These are phyloP conservation scores for Platysteira castanea DNA, from an alignment of 2,113 vertebrate species.

Conservation along the genomic window DNA sequence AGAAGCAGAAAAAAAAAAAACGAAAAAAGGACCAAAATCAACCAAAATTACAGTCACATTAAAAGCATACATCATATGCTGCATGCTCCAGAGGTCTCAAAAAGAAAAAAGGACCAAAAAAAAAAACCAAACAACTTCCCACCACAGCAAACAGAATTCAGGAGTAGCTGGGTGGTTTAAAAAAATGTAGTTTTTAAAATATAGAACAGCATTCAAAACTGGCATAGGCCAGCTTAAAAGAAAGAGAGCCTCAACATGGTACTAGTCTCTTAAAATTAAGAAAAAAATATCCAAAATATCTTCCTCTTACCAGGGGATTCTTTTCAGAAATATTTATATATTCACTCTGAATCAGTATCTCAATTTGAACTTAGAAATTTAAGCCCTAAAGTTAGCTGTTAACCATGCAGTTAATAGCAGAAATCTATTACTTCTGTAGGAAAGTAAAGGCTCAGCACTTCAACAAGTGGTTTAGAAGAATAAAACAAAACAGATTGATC, in stretches of 20 bases:
- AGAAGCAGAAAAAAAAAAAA: background rate
- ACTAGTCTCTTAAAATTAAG: background rate
- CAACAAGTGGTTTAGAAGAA: constrained; percentile 23
- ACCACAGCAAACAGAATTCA: background rate
- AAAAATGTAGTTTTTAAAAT: background rate
- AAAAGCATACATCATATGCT: background rate
- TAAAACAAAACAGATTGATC: constrained; percentile 2
- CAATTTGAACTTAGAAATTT: constrained; percentile 42
- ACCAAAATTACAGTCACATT: background rate
- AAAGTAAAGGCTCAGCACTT: constrained; percentile 37
- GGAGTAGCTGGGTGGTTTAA: rapidly evolving
- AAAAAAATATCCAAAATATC: background rate
- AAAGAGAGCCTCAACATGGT: background rate
- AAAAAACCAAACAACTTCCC: too few species aligned
- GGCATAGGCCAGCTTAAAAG: background rate
- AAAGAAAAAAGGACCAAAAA: background rate
- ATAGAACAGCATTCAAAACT: background rate
- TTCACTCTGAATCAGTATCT: constrained; percentile 47
- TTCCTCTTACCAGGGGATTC: background rate
- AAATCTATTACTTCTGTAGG: constrained; percentile 27
- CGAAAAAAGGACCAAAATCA: background rate
- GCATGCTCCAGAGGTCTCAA: background rate
- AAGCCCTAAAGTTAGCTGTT: constrained; percentile 25
- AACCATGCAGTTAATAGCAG: constrained; percentile 36
- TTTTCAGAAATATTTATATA: constrained; percentile 16